A percentile compares a stretch with the other conserved stretches of the same genome.
Evolutionary conservation across 2,888 invertebrate genomes (phyloP).

Genomic region (Tanypteryx hageni): DNA sequence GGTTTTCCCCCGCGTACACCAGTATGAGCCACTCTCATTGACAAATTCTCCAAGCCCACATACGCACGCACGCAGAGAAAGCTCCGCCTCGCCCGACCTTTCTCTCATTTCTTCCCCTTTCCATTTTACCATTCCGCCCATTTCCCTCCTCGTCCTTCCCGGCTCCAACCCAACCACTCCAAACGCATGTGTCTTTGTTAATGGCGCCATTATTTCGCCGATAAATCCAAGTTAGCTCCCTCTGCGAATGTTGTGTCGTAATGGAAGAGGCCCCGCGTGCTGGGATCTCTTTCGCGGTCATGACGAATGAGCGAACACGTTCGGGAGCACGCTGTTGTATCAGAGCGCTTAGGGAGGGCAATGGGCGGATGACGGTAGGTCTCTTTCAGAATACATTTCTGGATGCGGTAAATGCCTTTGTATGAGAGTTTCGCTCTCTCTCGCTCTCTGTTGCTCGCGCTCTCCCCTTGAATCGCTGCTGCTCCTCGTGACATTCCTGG

Average conservation of each 20-base stretch:
- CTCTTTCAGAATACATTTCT: no score
- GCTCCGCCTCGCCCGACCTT: no score
- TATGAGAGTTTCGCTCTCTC: no score
- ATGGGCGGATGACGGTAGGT: background rate
- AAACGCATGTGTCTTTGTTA: background rate
- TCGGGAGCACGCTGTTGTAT: background rate
- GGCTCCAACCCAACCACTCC: background rate
- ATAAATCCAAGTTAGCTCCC: slow-evolving; percentile 20
- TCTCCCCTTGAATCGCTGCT: no score
- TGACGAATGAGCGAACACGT: slow-evolving; percentile 3
- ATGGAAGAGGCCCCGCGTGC: background rate
- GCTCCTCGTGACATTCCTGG: no score
- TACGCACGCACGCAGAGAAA: no score
- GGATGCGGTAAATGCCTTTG: no score
- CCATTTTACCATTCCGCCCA: no score
- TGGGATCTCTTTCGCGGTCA: background rate
- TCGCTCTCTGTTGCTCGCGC: no score
- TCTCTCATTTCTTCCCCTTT: background rate
- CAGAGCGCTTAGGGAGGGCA: background rate
- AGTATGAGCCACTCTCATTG: no score
- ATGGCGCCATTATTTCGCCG: background rate
- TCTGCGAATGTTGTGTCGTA: slow-evolving; percentile 13
- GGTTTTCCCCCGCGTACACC: no score
- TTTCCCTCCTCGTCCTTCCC: background rate
- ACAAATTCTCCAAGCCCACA: no score